Evolutionary conservation across 2,797 vertebrate species (phyloP).

Genomic region (Anguilla anguilla): DNA sequence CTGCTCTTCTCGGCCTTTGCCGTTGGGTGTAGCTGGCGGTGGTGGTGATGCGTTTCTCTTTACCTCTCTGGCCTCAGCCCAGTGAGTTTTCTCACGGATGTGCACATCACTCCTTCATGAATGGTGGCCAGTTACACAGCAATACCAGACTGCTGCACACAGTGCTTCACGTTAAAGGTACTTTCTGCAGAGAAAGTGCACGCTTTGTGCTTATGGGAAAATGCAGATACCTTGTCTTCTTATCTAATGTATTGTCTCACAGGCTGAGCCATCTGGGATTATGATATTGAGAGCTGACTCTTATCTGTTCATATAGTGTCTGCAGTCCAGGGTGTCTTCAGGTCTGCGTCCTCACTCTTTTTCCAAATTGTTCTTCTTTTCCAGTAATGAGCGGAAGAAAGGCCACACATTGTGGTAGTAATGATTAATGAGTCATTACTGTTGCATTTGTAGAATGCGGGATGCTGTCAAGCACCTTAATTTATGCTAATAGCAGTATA

Average conservation of each 20-base stretch:
- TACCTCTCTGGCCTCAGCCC: neutral
- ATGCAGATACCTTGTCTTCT: neutral
- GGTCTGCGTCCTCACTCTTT: neutral
- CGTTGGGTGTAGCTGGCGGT: neutral
- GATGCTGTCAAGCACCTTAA: neutral
- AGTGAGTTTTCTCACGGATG: neutral
- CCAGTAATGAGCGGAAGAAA: neutral
- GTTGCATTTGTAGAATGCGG: neutral
- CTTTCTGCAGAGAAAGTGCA: neutral
- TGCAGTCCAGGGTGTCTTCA: neutral
- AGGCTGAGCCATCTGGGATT: neutral
- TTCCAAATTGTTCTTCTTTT: neutral
- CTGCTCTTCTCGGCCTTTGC: neutral
- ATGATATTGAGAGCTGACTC: neutral
- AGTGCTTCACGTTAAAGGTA: neutral
- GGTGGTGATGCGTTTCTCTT: neutral
- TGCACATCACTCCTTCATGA: neutral
- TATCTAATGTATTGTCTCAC: too few species aligned
- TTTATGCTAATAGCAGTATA: neutral
- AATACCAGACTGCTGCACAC: neutral
- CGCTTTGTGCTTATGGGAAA: neutral
- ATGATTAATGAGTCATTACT: neutral
- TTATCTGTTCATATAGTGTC: neutral
- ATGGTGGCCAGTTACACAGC: neutral
- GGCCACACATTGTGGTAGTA: neutral